Base-by-base conservation (phyloP, 2,797 vertebrate species). In the Myiothlypis coronata region DNA sequence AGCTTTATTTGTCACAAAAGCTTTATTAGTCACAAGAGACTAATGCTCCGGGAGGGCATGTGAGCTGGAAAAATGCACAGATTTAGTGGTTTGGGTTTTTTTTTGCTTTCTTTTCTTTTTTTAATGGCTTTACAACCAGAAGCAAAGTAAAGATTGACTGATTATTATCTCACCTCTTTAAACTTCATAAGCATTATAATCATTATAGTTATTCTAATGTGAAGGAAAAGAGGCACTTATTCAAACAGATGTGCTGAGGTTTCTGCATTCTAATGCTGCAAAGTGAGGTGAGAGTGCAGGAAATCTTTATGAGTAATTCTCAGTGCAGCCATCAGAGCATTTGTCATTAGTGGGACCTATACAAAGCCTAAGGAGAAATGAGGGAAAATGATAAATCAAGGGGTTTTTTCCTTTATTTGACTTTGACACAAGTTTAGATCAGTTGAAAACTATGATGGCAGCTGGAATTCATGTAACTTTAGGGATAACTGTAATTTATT, bases 141-240 rank as follows among this genome's bases (percentile, higher is more conserved):
- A 96, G 72, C 64, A 84, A 93, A 90, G 43, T 87, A 72, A 89
- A 93, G 82, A 94, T 56, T 71, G 80, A 69, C 60, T 70, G 90
- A 90, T 87, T 77, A 79, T 93, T 85, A 83, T 92, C 64, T 93
- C 78, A 91, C 59, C 64, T 87, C 87, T 90, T 92, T 87, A 92
- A 95, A 93, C 70, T 91, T 91, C 44, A 27, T 92, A 90, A 83
- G 70, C 52, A 14, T 78, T 69, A 41, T 68, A 88, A 92, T 89
- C 74, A 71, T 92, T 88, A 59, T 6, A 34, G 80, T 83, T 92
- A 53, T 77, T 92, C 57, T 94, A 84, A 97, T 44, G 65, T 70
- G 81, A 76, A 86, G 89, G 78, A 78, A 77, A 47, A 91, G 60
- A 87, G 61, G 27, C 50, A 67, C 37, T 92, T 91, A 92, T 44